These are phyloP conservation scores for Caenorhabditis doughertyi DNA, from an alignment of 2,888 invertebrate genomes.

Conservation along the genomic window DNA sequence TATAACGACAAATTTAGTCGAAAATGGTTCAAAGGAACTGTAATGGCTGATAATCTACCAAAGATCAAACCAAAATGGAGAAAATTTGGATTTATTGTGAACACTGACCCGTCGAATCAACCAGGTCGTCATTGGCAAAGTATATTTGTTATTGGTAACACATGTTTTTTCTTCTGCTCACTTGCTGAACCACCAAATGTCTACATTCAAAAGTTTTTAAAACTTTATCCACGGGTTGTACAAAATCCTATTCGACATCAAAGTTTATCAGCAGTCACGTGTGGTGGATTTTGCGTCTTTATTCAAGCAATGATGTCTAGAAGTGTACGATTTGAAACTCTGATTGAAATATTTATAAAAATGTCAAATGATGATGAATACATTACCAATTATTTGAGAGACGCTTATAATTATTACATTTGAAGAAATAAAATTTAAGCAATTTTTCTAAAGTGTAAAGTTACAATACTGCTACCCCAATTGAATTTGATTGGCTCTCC, in stretches of 20 bases:
- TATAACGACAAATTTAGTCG: background rate
- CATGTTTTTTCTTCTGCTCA: slow-evolving; percentile 22
- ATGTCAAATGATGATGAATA: slow-evolving; percentile 15
- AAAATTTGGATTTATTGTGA: slow-evolving; percentile 16
- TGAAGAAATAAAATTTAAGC: background rate
- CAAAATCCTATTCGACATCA: slow-evolving; percentile 6
- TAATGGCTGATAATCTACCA: slow-evolving; percentile 11
- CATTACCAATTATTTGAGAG: slow-evolving; percentile 9
- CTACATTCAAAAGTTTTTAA: slow-evolving; percentile 3
- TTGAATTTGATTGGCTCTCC: slow-evolving; percentile 1
- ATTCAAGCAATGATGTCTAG: slow-evolving; percentile 26
- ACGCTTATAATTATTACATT: slow-evolving; percentile 1
- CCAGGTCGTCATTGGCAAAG: slow-evolving; percentile 28
- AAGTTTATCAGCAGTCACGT: background rate
- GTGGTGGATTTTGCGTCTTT: slow-evolving; percentile 29
- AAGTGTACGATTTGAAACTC: background rate
- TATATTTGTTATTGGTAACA: slow-evolving; percentile 6
- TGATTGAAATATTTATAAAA: background rate
- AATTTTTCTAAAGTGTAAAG: slow-evolving; percentile 18
- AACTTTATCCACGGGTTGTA: background rate
- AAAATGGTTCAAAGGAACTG: background rate
- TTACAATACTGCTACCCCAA: slow-evolving; percentile 15
- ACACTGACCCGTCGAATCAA: background rate
- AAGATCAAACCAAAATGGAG: background rate
- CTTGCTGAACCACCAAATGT: slow-evolving; percentile 3